Evolutionary conservation across 2,888 invertebrate genomes (phyloP).

Genomic region (Campoletis raptor): DNA sequence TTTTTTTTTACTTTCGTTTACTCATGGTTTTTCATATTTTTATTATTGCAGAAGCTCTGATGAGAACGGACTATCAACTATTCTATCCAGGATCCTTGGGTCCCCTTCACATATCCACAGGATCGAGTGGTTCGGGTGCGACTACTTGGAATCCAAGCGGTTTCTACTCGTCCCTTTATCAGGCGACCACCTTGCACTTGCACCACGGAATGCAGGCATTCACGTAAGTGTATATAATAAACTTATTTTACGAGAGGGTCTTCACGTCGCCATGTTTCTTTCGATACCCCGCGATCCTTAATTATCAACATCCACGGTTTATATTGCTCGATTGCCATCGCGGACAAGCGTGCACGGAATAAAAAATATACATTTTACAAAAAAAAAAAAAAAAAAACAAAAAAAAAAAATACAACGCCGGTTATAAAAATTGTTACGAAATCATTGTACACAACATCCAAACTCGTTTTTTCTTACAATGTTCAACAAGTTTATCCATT

Average conservation of each 20-base stretch:
- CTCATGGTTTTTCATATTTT: not conserved
- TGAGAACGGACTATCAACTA: conserved; percentile 83
- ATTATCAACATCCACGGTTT: conserved; percentile 56
- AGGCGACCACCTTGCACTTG: conserved; percentile 81
- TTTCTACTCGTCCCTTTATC: conserved; percentile 83
- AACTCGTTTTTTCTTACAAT: conserved; percentile 16
- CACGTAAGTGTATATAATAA: conserved; percentile 75
- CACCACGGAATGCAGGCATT: conserved; percentile 82
- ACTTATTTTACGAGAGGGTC: conserved; percentile 58
- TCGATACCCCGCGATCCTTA: conserved; percentile 46
- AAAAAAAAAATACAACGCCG: no score
- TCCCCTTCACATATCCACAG: conserved; percentile 81
- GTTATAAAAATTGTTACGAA: conserved; percentile 34
- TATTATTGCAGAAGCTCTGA: conserved; percentile 80
- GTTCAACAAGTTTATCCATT: not conserved
- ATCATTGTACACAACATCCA: not conserved
- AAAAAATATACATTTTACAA: conserved; percentile 36
- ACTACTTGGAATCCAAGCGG: conserved; percentile 82
- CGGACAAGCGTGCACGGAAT: not conserved
- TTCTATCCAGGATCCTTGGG: conserved; percentile 83
- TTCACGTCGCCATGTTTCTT: conserved; percentile 18
- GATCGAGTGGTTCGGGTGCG: conserved; percentile 75
- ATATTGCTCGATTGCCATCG: conserved; percentile 58
- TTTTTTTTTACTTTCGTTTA: not conserved
- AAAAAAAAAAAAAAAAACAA: not conserved